Conservation (phyloP, 2,113 vertebrate genomes). For the Eolophus roseicapilla region DNA sequence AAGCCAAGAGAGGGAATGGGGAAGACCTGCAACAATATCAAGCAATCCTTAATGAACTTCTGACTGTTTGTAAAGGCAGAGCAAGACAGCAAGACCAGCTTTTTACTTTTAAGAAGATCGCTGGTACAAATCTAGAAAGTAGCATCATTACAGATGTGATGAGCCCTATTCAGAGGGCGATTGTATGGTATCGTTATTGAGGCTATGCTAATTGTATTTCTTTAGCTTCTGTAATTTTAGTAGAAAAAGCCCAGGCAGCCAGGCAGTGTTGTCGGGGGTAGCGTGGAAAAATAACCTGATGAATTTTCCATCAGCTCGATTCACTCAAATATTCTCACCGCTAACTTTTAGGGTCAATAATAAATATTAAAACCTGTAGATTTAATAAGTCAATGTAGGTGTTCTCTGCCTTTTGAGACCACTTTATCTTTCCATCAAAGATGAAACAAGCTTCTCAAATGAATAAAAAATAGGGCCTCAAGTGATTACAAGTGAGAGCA, state of each 20-base stretch:
- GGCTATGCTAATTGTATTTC: slow-evolving; percentile 8
- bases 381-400: slow-evolving; percentile 60
- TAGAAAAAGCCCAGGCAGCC: not conserved
- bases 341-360: slow-evolving; percentile 41
- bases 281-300: slow-evolving; percentile 31
- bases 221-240: slow-evolving; percentile 19
- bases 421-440: slow-evolving; percentile 52
- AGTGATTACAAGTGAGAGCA: slow-evolving; percentile 68
- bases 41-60: not conserved
- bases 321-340: not conserved
- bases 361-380: slow-evolving; percentile 65
- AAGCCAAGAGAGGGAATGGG: not conserved
- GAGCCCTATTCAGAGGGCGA: not conserved
- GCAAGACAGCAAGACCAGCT: not conserved
- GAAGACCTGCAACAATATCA: not conserved
- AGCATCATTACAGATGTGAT: not conserved
- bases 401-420: slow-evolving; percentile 64
- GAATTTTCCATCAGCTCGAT: slow-evolving; percentile 21
- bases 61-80: not conserved
- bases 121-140: not conserved
- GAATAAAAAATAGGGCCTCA: slow-evolving; percentile 70
- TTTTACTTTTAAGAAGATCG: not conserved
- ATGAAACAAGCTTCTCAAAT: slow-evolving; percentile 53
- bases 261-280: not conserved
- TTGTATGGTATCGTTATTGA: not conserved